Base-by-base conservation (phyloP, 1,140 invertebrate genomes). In the Rhopalosiphum padi region DNA sequence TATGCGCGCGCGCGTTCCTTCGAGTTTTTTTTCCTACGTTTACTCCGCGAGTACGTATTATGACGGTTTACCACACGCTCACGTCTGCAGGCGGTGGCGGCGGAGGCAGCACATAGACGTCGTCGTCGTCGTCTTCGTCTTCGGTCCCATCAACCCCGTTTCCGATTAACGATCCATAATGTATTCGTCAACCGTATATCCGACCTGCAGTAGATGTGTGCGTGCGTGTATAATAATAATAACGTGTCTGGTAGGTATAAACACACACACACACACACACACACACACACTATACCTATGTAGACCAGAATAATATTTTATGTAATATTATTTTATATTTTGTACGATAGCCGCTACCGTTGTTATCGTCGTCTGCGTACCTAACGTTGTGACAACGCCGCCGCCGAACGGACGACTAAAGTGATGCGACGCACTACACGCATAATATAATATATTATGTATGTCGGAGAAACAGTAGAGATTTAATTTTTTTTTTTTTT, bases 181-280 rank as follows among this genome's bases (percentile, higher is more conserved):
- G 8, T 85, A 85, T 51, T 41, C 48, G 90, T 82, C n/a, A 77
- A 68, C 55, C 88, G 85, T 94, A 77, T 77, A 77, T 77, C 60
- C 60, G 18, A n/a, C 30, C 60, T n/a, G 60, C n/a, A 11, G 60
- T 68, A 11, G 60, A 68, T n/a, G 9, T 68, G 30, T 68, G 41
- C 15, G 22, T 37, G 43, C 85, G 41, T 48, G 30, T 41, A 85
- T 85, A 85, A 85, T 85, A 37, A 82, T 82, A 83, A 21, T 83
- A 83, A 21, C 77, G 35, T 83, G 37, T 41, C 37, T 86, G 37
- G 37, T 46, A 86, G 35, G 23, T 86, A 43, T 46, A 41, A 0
- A 94, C 94, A 94, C 94, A 91, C 86, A 91, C 94, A 77, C 93
- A 60, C 55, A 37, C 37, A 41, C 3, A 94, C 94, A 94, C 94